phyloP scores from a whole-genome alignment of 2,797 vertebrate species.

The Acipenser ruthenus region DNA sequence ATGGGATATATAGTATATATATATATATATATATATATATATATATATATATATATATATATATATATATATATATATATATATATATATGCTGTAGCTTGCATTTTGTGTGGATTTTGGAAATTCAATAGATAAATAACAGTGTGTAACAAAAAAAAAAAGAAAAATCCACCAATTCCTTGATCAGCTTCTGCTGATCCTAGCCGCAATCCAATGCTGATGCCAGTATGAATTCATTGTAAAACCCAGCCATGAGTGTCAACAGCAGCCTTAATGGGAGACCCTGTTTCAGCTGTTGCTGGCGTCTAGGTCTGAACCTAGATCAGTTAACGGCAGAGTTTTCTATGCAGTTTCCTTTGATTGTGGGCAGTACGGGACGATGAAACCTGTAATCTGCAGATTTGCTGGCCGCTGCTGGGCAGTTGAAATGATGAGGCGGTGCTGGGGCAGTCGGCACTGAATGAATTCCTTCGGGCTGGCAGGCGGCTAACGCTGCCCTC shows the following conservation, averaged over 20 bases:
- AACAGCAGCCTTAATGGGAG: not conserved
- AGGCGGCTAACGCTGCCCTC: not conserved
- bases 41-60: not conserved
- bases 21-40: not conserved
- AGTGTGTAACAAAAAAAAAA: too few species aligned
- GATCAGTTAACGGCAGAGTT: conserved; percentile 34
- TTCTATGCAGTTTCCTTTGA: conserved; percentile 43
- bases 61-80: not conserved
- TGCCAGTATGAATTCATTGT: too few species aligned
- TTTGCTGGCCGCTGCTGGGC: conserved; percentile 24
- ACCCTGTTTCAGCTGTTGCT: not conserved
- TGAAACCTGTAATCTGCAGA: conserved; percentile 35
- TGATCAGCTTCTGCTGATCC: too few species aligned
- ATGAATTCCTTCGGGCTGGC: conserved; percentile 13
- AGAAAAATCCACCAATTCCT: too few species aligned
- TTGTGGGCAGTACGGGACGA: conserved; percentile 40
- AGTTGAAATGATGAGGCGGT: conserved; percentile 28
- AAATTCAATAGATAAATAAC: too few species aligned
- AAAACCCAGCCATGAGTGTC: not conserved
- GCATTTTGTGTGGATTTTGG: too few species aligned
- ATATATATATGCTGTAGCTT: not conserved
- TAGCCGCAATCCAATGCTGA: too few species aligned
- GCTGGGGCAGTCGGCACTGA: conserved; percentile 12
- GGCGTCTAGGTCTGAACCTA: not conserved
- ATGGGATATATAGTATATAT: not conserved